phyloP scores from a whole-genome alignment of 2,113 vertebrate genomes.

The Shinisaurus crocodilurus region DNA sequence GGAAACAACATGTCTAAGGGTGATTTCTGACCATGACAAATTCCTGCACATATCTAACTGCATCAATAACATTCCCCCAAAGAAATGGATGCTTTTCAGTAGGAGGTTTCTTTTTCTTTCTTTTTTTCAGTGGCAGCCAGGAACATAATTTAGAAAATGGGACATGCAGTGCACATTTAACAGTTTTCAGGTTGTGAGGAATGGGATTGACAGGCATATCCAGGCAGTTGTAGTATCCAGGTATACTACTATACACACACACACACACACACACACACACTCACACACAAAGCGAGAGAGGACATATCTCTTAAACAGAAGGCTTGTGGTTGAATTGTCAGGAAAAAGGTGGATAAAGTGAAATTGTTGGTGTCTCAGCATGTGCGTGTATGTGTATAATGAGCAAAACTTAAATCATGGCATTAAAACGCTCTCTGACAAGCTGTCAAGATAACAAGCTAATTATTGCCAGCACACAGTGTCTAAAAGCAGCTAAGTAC shows the following conservation, averaged over 20 bases:
- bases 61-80: background rate
- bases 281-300: background rate
- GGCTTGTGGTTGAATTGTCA: background rate
- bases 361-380: background rate
- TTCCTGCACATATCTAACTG: background rate
- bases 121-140: background rate
- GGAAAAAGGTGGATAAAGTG: background rate
- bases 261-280: too few species aligned
- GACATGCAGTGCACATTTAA: background rate
- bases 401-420: slow-evolving; percentile 33
- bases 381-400: background rate
- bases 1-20: background rate
- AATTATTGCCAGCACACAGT: slow-evolving; percentile 7
- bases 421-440: slow-evolving; percentile 30
- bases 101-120: background rate
- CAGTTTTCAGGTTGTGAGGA: background rate
- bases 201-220: background rate
- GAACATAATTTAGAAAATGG: background rate
- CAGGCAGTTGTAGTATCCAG: background rate
- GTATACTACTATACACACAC: background rate
- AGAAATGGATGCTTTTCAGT: background rate
- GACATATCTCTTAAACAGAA: background rate
- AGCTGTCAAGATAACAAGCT: slow-evolving; percentile 39
- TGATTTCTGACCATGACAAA: background rate
- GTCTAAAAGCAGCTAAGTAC: slow-evolving; percentile 19